Base-by-base conservation (phyloP, 1,140 invertebrate genomes). In the Fopius arisanus region DNA sequence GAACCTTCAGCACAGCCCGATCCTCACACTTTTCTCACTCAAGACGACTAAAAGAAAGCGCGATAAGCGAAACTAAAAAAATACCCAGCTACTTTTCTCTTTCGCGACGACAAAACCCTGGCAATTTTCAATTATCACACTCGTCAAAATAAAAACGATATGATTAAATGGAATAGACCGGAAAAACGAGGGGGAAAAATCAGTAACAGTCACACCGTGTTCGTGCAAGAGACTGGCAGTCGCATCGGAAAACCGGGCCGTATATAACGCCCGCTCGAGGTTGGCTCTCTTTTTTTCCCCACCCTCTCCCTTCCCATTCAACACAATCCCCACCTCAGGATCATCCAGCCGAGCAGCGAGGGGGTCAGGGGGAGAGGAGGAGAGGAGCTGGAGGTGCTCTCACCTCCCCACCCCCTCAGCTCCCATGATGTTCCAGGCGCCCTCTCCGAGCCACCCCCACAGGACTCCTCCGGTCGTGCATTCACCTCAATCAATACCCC, bases 401-500 rank as follows among this genome's bases (percentile, higher is more conserved):
- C 19, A 23, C 16, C 43, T 71, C 62, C 70, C 10, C 62, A 48
- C 51, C 48, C 29, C n/a, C 69, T 28, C 28, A 37, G 67, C 26
- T 48, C 54, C 68, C 10, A 19, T 69, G 51, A 23, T 29, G 40
- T 28, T 16, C 29, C 29, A 51, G 48, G 71, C 71, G 71, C 71
- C 71, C 41, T 73, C 71, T 73, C 19, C 37, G 68, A 75, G 70
- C 62, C 33, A 40, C 59, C 37, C 59, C 48, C 40, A 29, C 29
- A 54, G 78, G 66, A 82, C 76, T 70, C 78, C 78, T 79, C 70
- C 54, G 43, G 12, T 80, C 81, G 85, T 84, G 83, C 83, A 85
- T 86, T 87, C 86, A 86, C 85, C 86, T 86, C 84, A 82, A 87
- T 86, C 85, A 82, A 86, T 86, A 86, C 80, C 79, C 75, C 72